Conservation (phyloP, 2,888 invertebrate species). For the Drosophila glabriapex region DNA sequence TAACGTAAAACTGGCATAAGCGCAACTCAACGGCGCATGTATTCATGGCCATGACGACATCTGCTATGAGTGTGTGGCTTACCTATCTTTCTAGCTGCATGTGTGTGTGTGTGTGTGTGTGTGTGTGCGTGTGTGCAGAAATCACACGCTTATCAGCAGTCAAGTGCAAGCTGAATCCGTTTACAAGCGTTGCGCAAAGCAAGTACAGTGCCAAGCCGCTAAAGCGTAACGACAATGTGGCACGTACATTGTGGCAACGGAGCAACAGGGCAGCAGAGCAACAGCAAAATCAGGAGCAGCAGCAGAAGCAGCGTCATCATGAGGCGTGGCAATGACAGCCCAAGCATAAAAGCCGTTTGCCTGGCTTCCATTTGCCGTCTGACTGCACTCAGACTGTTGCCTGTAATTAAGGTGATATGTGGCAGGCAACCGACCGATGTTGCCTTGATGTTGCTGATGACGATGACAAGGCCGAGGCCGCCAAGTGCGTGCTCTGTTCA, state of each 20-base stretch:
- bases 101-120: conserved; percentile 42
- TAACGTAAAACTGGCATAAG: conserved; percentile 81
- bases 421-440: conserved; percentile 66
- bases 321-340: conserved; percentile 58
- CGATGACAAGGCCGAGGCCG: conserved; percentile 25
- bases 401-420: conserved; percentile 83
- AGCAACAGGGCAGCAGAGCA: conserved; percentile 11
- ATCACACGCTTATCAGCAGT: conserved; percentile 81
- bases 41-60: conserved; percentile 67
- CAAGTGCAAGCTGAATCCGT: conserved; percentile 80
- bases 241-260: conserved; percentile 31
- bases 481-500: conserved; percentile 68
- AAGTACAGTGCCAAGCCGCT: conserved; percentile 75
- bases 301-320: conserved; percentile 5
- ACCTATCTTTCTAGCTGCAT: conserved; percentile 17
- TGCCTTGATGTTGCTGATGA: conserved; percentile 38
- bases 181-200: conserved; percentile 50
- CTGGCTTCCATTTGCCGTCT: conserved; percentile 76
- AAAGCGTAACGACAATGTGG: conserved; percentile 79
- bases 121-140: conserved; percentile 54
- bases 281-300: not conserved
- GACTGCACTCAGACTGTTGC: conserved; percentile 79
- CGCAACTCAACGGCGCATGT: conserved; percentile 75
- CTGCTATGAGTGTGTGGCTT: conserved; percentile 25
- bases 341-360: conserved; percentile 78